phyloP scores from a whole-genome alignment of 2,888 invertebrate species.

The Drosophila recens region DNA sequence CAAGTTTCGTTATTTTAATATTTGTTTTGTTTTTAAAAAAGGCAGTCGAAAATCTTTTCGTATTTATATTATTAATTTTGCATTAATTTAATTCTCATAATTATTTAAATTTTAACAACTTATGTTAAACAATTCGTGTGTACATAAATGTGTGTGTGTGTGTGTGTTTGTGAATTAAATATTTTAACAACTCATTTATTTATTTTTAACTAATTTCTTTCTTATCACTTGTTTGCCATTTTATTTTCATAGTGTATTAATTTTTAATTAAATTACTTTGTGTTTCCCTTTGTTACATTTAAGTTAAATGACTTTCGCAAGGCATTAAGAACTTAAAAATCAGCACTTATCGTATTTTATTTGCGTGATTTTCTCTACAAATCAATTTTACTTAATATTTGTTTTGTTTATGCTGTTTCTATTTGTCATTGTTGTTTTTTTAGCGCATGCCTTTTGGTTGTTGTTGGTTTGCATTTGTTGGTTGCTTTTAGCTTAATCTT shows the following conservation, averaged over 20 bases:
- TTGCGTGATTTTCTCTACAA: slow-evolving; percentile 26
- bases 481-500: slow-evolving; percentile 73
- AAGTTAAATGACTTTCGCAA: slow-evolving; percentile 60
- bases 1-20: slow-evolving; percentile 35
- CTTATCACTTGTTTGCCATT: slow-evolving; percentile 63
- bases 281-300: slow-evolving; percentile 75
- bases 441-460: slow-evolving; percentile 68
- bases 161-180: slow-evolving; percentile 17
- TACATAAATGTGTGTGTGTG: slow-evolving; percentile 21
- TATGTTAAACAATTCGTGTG: slow-evolving; percentile 46
- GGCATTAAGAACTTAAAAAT: slow-evolving; percentile 55
- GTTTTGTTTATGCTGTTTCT: slow-evolving; percentile 14
- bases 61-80: slow-evolving; percentile 32
- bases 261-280: slow-evolving; percentile 75
- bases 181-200: slow-evolving; percentile 52
- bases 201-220: slow-evolving; percentile 53
- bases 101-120: slow-evolving; percentile 65
- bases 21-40: slow-evolving; percentile 70
- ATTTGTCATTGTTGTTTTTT: slow-evolving; percentile 33
- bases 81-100: slow-evolving; percentile 57
- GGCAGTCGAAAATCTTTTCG: slow-evolving; percentile 76
- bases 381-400: slow-evolving; percentile 28
- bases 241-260: slow-evolving; percentile 32
- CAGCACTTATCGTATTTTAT: slow-evolving; percentile 15
- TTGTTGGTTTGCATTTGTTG: slow-evolving; percentile 39